Conservation (phyloP, 2,113 vertebrate species). For the Chionodraco myersi region DNA sequence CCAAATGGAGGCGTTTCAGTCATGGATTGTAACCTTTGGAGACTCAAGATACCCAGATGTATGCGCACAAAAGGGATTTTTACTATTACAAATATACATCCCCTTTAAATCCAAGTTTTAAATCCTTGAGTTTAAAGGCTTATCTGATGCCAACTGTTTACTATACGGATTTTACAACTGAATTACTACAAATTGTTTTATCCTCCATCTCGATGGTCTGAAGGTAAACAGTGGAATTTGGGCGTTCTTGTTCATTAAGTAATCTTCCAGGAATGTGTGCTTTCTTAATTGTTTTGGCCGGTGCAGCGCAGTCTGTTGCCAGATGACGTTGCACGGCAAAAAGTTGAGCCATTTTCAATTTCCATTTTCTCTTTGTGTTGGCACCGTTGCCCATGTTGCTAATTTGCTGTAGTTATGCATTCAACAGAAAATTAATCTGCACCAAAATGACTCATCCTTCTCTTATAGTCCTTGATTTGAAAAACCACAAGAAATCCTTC, state of each 20-base stretch:
- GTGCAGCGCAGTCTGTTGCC: background rate
- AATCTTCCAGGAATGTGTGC: background rate
- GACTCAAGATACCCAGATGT: too few relatives aligned
- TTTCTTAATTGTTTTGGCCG: background rate
- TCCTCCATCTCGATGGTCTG: background rate
- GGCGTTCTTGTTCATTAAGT: background rate
- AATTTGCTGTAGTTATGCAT: background rate
- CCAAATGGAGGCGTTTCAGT: too few relatives aligned
- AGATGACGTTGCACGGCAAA: background rate
- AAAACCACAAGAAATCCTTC: background rate
- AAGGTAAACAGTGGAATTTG: background rate
- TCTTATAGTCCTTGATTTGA: background rate
- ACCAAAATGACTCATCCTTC: background rate
- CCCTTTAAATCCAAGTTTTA: background rate
- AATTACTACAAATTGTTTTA: constrained; percentile 1
- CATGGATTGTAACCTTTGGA: too few relatives aligned
- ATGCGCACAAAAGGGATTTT: too few relatives aligned
- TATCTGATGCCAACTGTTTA: background rate
- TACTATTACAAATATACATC: background rate
- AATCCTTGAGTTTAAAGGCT: background rate
- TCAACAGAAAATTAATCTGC: background rate
- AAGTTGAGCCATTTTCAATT: background rate
- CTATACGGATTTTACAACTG: background rate
- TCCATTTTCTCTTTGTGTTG: background rate
- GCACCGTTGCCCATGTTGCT: background rate